Evolutionary conservation across 2,113 vertebrate genomes (phyloP).

Genomic region (Xiphorhynchus elegans): DNA sequence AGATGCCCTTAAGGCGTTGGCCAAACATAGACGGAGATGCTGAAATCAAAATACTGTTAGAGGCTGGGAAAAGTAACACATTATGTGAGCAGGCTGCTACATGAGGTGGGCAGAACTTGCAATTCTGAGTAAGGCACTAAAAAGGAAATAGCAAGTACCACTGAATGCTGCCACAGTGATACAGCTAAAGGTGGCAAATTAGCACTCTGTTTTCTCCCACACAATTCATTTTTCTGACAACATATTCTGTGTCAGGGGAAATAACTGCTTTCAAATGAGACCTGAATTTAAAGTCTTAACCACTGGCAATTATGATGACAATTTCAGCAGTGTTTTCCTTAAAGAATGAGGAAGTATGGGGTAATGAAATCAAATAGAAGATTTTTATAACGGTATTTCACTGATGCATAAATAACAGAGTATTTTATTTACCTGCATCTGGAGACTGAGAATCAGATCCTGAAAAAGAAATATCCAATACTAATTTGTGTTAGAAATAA

Average conservation of each 20-base stretch:
- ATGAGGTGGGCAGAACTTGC: background rate
- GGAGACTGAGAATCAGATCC: conserved; percentile 90
- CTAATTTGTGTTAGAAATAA: background rate
- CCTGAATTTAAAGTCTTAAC: background rate
- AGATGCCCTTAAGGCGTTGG: background rate
- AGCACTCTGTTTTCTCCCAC: background rate
- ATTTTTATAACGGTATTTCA: background rate
- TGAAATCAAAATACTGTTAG: background rate
- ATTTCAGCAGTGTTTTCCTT: background rate
- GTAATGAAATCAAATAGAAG: background rate
- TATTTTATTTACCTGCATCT: conserved; percentile 87
- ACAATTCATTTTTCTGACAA: background rate
- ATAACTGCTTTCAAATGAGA: background rate
- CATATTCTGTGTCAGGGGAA: background rate
- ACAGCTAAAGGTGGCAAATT: background rate
- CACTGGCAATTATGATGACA: background rate
- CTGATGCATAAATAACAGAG: background rate
- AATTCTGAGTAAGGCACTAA: background rate
- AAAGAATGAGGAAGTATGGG: background rate
- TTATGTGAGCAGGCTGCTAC: background rate
- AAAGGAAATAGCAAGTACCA: background rate
- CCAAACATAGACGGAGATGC: background rate
- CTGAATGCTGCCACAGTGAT: background rate
- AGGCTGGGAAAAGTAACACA: background rate
- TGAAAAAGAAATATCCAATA: conserved; percentile 66